These are phyloP conservation scores for Rhipidura dahli DNA, from an alignment of 2,113 vertebrate genomes.

Conservation along the genomic window DNA sequence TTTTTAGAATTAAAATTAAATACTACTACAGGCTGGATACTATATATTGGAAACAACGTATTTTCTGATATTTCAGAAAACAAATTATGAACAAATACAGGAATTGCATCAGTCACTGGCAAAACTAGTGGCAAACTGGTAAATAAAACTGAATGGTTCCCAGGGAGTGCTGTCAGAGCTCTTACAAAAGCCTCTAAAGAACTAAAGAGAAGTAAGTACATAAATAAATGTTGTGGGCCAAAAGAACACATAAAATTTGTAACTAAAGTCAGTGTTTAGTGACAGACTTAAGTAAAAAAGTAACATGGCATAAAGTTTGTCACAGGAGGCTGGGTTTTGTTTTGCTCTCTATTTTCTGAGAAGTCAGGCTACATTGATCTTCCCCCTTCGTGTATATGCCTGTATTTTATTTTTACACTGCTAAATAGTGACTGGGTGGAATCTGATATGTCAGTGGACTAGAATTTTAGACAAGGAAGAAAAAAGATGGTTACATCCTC, in stretches of 20 bases:
- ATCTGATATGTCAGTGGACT: neutral
- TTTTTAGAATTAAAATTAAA: too few species aligned
- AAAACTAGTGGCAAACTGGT: neutral
- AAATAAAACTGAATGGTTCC: neutral
- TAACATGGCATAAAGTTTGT: neutral
- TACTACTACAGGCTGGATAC: neutral
- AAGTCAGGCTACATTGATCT: neutral
- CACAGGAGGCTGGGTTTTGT: neutral
- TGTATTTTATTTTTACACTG: neutral
- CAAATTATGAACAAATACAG: neutral
- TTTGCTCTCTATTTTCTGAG: neutral
- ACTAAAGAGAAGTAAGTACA: neutral
- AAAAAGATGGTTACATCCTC: neutral
- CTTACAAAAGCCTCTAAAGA: neutral
- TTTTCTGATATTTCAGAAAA: neutral
- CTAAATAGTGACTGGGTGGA: neutral
- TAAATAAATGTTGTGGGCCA: neutral
- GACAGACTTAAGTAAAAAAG: neutral
- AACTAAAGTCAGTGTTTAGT: neutral
- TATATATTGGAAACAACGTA: neutral
- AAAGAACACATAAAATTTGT: neutral
- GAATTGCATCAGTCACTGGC: neutral
- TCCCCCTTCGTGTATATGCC: neutral
- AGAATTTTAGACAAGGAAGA: neutral
- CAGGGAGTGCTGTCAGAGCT: neutral